Conservation (phyloP, 2,113 vertebrate genomes). For the Cephalopterus ornatus region DNA sequence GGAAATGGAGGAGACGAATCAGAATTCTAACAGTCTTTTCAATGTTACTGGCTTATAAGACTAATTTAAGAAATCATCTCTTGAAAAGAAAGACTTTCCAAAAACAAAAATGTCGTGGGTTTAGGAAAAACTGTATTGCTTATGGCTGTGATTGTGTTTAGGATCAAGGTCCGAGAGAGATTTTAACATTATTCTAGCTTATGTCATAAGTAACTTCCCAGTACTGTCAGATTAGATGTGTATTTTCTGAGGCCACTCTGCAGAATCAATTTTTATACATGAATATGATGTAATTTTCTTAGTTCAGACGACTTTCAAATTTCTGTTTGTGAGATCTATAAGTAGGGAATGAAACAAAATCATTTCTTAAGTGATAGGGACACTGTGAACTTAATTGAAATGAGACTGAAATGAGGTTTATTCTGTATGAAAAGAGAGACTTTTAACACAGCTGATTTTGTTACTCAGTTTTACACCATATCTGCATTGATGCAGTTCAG, state of each 20-base stretch:
- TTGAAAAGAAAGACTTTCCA: neutral
- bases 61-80: neutral
- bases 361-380: neutral
- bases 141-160: neutral
- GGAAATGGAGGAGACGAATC: neutral
- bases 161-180: neutral
- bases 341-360: neutral
- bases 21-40: neutral
- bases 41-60: neutral
- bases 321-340: neutral
- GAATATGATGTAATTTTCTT: accelerated
- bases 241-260: neutral
- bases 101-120: neutral
- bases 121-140: neutral
- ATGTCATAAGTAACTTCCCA: neutral
- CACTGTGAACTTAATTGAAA: neutral
- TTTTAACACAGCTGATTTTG: neutral
- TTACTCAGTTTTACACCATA: neutral
- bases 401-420: neutral
- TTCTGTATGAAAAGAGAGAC: neutral
- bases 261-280: neutral
- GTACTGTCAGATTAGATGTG: neutral
- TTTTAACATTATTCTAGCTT: neutral
- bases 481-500: neutral
- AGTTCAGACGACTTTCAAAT: neutral